Evolutionary conservation across 2,113 vertebrate genomes (phyloP).

Genomic region (Coryphaenoides rupestris): DNA sequence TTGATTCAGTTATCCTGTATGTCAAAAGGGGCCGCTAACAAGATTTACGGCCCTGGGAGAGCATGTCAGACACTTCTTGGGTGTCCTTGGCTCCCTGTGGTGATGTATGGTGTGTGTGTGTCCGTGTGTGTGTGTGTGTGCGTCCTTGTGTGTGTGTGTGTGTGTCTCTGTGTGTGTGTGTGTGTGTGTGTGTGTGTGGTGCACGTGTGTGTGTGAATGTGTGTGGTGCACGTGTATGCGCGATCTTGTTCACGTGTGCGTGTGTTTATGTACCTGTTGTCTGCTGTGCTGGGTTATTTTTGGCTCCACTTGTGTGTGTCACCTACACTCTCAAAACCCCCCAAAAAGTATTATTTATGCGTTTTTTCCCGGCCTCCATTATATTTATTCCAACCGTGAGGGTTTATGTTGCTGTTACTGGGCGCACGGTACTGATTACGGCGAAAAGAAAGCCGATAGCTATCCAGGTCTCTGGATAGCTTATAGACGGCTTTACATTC

Average conservation of each 20-base stretch:
- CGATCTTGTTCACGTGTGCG: background rate
- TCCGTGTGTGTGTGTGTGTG: background rate
- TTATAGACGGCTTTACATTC: slow-evolving; percentile 24
- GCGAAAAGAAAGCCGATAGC: slow-evolving; percentile 13
- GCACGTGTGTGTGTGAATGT: slow-evolving; percentile 2
- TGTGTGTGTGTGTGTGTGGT: background rate
- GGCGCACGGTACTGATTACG: slow-evolving; percentile 10
- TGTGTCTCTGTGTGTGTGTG: background rate
- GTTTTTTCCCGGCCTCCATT: slow-evolving; percentile 1
- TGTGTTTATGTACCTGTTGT: slow-evolving; percentile 18
- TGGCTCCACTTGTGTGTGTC: no score
- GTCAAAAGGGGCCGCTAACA: slow-evolving; percentile 31
- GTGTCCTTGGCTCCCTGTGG: slow-evolving; percentile 52
- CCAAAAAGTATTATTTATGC: slow-evolving; percentile 13
- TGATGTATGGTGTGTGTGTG: background rate
- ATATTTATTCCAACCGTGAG: slow-evolving; percentile 1
- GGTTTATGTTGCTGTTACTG: slow-evolving; percentile 35
- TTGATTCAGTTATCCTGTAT: slow-evolving; percentile 38
- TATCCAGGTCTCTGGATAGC: slow-evolving; percentile 31
- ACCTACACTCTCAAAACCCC: no score
- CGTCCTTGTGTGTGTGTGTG: slow-evolving; percentile 10
- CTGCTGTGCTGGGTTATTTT: background rate
- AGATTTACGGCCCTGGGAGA: slow-evolving; percentile 41
- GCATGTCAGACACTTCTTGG: slow-evolving; percentile 35
- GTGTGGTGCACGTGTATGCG: background rate